phyloP scores from a whole-genome alignment of 2,113 vertebrate genomes.

The Thalassoma bifasciatum region DNA sequence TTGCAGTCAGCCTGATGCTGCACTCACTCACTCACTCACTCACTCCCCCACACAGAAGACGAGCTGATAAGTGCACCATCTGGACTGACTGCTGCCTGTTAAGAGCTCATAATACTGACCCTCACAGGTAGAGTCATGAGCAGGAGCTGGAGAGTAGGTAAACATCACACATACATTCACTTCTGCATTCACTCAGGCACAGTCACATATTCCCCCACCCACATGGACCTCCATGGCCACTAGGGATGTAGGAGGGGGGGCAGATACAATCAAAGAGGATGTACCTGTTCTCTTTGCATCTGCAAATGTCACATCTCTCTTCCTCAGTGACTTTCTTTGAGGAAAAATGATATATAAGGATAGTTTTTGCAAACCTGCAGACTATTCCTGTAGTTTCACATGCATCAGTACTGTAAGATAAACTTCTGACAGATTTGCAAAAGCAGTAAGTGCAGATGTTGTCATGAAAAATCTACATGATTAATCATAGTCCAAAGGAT shows the following conservation, averaged over 20 bases:
- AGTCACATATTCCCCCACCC: background rate
- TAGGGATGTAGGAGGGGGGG: conserved; percentile 41
- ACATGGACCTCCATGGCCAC: conserved; percentile 17
- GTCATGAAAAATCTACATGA: background rate
- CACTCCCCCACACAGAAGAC: conserved; percentile 48
- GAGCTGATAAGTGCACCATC: conserved; percentile 76
- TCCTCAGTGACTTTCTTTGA: conserved; percentile 33
- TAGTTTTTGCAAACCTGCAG: conserved; percentile 26
- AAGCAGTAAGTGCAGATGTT: background rate
- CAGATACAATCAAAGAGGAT: conserved; percentile 41
- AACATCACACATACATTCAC: conserved; percentile 16
- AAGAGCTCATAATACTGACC: conserved; percentile 74
- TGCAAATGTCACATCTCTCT: conserved; percentile 12
- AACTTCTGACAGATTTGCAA: background rate
- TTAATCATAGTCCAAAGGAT: background rate
- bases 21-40: too few relatives aligned
- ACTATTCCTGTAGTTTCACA: conserved; percentile 5
- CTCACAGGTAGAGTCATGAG: conserved; percentile 50
- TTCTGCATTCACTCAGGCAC: background rate
- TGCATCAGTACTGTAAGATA: background rate
- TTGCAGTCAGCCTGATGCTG: conserved; percentile 48
- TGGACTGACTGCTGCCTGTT: conserved; percentile 71
- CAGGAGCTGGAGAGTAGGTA: conserved; percentile 13
- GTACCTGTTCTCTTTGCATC: conserved; percentile 31
- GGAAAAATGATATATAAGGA: conserved; percentile 28